Base-by-base conservation (phyloP, 2,888 invertebrate genomes). In the Troides oblongomaculatus region DNA sequence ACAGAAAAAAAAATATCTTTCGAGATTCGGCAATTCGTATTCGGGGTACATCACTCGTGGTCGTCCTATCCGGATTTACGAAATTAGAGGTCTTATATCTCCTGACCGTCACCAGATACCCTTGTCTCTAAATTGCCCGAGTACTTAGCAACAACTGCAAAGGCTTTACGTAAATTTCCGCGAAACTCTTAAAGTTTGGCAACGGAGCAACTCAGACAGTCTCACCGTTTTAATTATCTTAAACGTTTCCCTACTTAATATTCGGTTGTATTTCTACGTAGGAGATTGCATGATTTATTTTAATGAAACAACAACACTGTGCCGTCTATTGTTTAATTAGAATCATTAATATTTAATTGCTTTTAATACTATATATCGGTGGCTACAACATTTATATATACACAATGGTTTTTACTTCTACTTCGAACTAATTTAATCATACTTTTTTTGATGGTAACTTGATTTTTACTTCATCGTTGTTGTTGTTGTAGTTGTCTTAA, bases 151-250 rank as follows among this genome's bases (percentile, higher is more conserved):
- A 71, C 70, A 71, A 70, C 65, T 69, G 72, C 68, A 68, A 70
- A 65, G 71, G 70, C 64, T 70, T 69, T 69, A 58, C 66, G 70
- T 66, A 59, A 70, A 66, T 66, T 70, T 70, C 58, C 59, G 23
- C 58, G 66, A 63, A 70, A 66, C 70, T 70, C 66, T 62, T 58
- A 66, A 70, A n/a, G 59, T 66, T 70, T 66, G 60, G 61, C 70
- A 70, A 73, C 73, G 72, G 73, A 74, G 71, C 71, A 67, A 69
- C 72, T 71, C 69, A 72, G 73, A 59, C 74, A 30, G 69, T 71
- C 73, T 72, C 72, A 72, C 66, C 62, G 69, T 74, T 75, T 74
- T 75, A 75, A 74, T 75, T 74, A 75, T 74, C 72, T 71, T 72
- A 69, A 72, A 73, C 64, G 73, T 71, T 66, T 62, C 72, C 61